Conservation (phyloP, 2,888 invertebrate species). For the Choreutis nemorana region DNA sequence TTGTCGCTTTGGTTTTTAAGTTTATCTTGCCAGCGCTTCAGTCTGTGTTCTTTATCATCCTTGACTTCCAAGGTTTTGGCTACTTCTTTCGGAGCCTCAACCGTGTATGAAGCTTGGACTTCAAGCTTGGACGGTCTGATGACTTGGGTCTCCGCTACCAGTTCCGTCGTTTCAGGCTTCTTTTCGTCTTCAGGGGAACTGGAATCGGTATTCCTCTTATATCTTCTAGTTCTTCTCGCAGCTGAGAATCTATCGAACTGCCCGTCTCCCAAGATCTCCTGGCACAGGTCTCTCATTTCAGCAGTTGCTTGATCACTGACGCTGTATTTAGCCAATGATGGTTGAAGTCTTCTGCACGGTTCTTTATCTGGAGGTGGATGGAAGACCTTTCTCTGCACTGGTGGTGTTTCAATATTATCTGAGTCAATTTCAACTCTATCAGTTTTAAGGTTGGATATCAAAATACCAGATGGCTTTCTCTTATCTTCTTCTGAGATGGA, state of each 20-base stretch:
- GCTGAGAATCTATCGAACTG: conserved; percentile 88
- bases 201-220: conserved; percentile 71
- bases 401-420: conserved; percentile 91
- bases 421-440: conserved; percentile 87
- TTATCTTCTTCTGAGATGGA: conserved; percentile 72
- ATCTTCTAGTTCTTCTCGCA: conserved; percentile 81
- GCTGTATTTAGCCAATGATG: conserved; percentile 23
- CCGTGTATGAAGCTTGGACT: conserved; percentile 59
- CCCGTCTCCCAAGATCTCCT: conserved; percentile 73
- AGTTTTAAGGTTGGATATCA: conserved; percentile 33
- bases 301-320: conserved; percentile 31
- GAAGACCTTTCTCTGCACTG: conserved; percentile 76
- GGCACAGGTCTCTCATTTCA: conserved; percentile 52
- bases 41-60: conserved; percentile 66
- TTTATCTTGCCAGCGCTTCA: conserved; percentile 77
- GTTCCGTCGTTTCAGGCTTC: conserved; percentile 45
- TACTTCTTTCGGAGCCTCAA: conserved; percentile 37
- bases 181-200: conserved; percentile 67
- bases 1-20: conserved; percentile 65
- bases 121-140: conserved; percentile 59
- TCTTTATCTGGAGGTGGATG: conserved; percentile 70
- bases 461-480: conserved; percentile 59
- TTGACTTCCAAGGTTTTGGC: conserved; percentile 43
- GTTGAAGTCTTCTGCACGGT: conserved; percentile 64
- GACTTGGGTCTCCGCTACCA: conserved; percentile 63